Conservation (phyloP, 2,888 invertebrate genomes). For the Carpatolechia fugitivella region DNA sequence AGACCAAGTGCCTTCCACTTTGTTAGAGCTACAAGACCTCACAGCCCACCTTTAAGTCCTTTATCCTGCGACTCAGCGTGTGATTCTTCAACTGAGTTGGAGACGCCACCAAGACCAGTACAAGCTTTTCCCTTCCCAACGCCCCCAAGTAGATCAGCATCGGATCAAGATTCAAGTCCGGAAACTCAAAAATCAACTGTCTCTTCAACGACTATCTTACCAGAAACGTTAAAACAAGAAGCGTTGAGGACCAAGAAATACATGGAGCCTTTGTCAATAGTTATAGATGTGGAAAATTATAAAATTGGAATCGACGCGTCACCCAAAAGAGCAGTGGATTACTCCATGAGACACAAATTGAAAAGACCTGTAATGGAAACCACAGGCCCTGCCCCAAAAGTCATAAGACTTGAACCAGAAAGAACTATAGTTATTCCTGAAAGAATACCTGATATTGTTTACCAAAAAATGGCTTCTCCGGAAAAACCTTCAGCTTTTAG, state of each 20-base stretch:
- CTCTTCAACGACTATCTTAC: constrained; percentile 76
- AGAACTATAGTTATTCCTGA: constrained; percentile 29
- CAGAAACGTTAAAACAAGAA: constrained; percentile 60
- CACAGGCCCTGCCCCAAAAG: constrained; percentile 53
- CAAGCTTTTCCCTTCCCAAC: constrained; percentile 74
- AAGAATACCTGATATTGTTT: constrained; percentile 14
- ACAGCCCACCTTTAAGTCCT: constrained; percentile 86
- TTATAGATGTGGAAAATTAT: constrained; percentile 72
- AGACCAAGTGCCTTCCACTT: constrained; percentile 69
- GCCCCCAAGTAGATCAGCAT: constrained; percentile 80
- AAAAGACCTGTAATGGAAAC: constrained; percentile 56
- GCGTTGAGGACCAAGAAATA: constrained; percentile 53
- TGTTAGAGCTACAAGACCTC: constrained; percentile 61
- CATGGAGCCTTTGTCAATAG: constrained; percentile 71
- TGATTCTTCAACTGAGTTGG: constrained; percentile 78
- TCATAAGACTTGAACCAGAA: constrained; percentile 47
- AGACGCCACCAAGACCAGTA: constrained; percentile 69
- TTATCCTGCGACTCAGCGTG: constrained; percentile 84
- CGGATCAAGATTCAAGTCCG: constrained; percentile 74
- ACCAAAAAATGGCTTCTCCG: constrained; percentile 24
- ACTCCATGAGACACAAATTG: constrained; percentile 63
- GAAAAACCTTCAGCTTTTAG: constrained; percentile 14
- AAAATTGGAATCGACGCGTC: constrained; percentile 72
- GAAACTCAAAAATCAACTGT: constrained; percentile 74
- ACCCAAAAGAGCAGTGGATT: constrained; percentile 70